Evolutionary conservation across 2,888 invertebrate species (phyloP).

Genomic region (Hypolimnas misippus): DNA sequence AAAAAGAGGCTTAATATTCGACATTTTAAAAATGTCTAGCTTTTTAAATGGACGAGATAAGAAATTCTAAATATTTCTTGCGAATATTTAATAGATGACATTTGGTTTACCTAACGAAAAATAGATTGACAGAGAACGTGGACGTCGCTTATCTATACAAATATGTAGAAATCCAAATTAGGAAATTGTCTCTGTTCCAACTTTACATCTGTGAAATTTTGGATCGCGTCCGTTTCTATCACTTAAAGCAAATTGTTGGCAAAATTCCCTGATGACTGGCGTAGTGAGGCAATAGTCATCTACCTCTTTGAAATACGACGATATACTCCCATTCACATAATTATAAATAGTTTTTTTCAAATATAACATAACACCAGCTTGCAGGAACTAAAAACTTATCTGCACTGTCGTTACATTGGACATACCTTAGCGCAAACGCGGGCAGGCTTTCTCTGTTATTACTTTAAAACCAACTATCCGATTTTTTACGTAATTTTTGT

Average conservation of each 20-base stretch:
- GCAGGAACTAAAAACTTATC: no score
- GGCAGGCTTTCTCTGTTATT: no score
- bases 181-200: constrained; percentile 38
- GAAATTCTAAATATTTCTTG: not conserved
- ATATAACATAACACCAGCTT: not conserved
- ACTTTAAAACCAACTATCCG: no score
- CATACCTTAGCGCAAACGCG: no score
- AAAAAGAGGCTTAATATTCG: not conserved
- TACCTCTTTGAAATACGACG: constrained; percentile 16
- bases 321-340: not conserved
- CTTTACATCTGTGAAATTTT: constrained; percentile 32
- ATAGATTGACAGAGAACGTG: not conserved
- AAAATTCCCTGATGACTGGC: constrained; percentile 29
- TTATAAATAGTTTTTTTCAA: not conserved
- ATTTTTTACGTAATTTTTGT: no score
- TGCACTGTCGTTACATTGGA: no score
- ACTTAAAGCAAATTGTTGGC: constrained; percentile 33
- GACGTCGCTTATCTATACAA: not conserved
- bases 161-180: constrained; percentile 30
- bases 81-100: not conserved
- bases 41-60: not conserved
- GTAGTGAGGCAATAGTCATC: constrained; percentile 20
- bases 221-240: constrained; percentile 33
- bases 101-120: not conserved
- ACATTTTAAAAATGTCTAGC: not conserved